These are phyloP conservation scores for Caenorhabditis remanei DNA, from an alignment of 1,140 invertebrate species.

Conservation along the genomic window DNA sequence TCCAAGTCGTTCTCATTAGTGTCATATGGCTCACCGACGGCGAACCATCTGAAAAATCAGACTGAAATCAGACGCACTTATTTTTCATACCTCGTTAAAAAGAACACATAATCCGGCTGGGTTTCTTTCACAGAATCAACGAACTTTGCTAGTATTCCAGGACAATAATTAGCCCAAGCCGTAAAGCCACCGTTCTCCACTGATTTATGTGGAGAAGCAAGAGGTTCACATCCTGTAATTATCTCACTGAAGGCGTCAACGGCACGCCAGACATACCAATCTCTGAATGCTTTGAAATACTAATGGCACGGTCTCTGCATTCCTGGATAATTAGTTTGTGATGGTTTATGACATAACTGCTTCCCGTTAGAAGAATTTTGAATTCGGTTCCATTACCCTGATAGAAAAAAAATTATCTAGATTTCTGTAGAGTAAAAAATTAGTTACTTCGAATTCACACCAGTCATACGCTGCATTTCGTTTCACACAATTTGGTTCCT, in stretches of 20 bases:
- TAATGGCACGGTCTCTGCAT: neutral
- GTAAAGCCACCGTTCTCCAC: too few relatives aligned
- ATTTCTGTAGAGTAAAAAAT: too few relatives aligned
- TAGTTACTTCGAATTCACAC: too few relatives aligned
- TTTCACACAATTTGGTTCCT: neutral
- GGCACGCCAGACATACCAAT: too few relatives aligned
- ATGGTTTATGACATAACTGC: neutral
- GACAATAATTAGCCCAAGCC: neutral
- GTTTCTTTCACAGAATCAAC: slow-evolving; percentile 4
- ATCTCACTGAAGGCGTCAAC: too few relatives aligned
- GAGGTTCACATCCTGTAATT: neutral
- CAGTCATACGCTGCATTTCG: neutral
- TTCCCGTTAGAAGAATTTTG: neutral
- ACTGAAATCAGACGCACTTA: neutral
- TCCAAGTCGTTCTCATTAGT: neutral
- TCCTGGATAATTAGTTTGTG: slow-evolving; percentile 14
- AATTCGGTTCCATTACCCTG: neutral
- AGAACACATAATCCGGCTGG: slow-evolving; percentile 16
- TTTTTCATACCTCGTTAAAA: neutral
- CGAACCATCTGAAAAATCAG: neutral
- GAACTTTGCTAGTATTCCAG: neutral
- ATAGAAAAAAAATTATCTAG: neutral
- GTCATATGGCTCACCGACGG: neutral
- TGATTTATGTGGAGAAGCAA: neutral
- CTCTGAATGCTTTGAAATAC: neutral